phyloP scores from a whole-genome alignment of 2,113 vertebrate species.

The Corynorhinus townsendii region DNA sequence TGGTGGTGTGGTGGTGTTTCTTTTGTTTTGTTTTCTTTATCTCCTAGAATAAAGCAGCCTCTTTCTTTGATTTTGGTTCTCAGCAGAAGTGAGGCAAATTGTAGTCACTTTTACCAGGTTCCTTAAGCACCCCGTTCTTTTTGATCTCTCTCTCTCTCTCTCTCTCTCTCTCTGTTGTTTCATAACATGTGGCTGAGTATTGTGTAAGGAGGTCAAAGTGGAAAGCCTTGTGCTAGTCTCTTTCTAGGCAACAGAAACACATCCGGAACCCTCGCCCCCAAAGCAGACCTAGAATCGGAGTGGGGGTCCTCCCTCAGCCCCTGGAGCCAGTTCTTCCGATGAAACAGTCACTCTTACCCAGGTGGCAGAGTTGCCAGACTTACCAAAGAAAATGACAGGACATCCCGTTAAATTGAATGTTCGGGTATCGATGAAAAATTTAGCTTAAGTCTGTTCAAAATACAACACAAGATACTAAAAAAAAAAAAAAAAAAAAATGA shows the following conservation, averaged over 20 bases:
- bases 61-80: background rate
- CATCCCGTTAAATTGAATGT: background rate
- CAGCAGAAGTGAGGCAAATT: background rate
- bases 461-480: background rate
- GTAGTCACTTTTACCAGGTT: background rate
- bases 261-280: background rate
- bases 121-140: background rate
- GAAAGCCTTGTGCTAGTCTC: background rate
- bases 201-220: background rate
- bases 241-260: background rate
- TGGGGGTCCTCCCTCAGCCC: background rate
- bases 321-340: background rate
- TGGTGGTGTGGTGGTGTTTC: background rate
- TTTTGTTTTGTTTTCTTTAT: background rate
- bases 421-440: background rate
- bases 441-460: background rate
- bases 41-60: conserved; percentile 35
- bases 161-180: background rate
- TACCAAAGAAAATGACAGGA: background rate
- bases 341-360: background rate
- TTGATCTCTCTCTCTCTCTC: too few species aligned
- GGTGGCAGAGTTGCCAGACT: background rate
- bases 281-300: rapidly evolving
- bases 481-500: background rate
- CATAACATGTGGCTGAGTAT: background rate